Evolutionary conservation across 2,888 invertebrate species (phyloP).

Genomic region (Oscheius myriophilus): DNA sequence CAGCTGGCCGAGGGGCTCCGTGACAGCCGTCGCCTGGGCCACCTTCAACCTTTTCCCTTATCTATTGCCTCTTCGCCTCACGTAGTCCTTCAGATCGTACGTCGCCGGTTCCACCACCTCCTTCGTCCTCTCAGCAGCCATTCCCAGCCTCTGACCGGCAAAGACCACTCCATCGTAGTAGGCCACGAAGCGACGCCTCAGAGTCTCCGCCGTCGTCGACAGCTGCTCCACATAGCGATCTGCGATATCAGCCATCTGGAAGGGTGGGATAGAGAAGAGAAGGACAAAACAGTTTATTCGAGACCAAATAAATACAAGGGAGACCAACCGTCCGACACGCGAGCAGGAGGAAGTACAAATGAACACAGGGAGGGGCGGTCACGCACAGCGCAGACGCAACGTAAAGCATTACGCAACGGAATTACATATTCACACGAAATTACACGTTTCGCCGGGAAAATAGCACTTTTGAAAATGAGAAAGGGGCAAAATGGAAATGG

Average conservation of each 20-base stretch:
- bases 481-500: too few species aligned
- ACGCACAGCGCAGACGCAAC: too few species aligned
- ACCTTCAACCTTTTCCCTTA: background rate
- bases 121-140: slow-evolving; percentile 37
- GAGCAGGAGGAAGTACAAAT: too few species aligned
- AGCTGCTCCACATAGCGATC: slow-evolving; percentile 64
- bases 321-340: too few species aligned
- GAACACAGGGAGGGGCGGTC: too few species aligned
- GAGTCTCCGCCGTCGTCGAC: slow-evolving; percentile 63
- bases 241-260: slow-evolving; percentile 49
- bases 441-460: too few species aligned
- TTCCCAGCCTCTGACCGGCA: slow-evolving; percentile 31
- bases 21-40: slow-evolving; percentile 5
- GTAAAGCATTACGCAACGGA: too few species aligned
- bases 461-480: too few species aligned
- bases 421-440: too few species aligned
- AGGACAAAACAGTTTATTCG: too few species aligned
- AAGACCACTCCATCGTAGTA: slow-evolving; percentile 52
- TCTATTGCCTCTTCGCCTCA: slow-evolving; percentile 14
- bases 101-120: slow-evolving; percentile 50
- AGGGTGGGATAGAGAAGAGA: too few species aligned
- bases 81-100: slow-evolving; percentile 51
- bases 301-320: too few species aligned
- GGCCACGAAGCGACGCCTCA: slow-evolving; percentile 58
- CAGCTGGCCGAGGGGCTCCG: slow-evolving; percentile 39